A percentile compares a stretch with the other conserved stretches of the same genome.
These are phyloP conservation scores for Drepanosiphum platanoidis DNA, from an alignment of 2,888 invertebrate species.

Conservation along the genomic window DNA sequence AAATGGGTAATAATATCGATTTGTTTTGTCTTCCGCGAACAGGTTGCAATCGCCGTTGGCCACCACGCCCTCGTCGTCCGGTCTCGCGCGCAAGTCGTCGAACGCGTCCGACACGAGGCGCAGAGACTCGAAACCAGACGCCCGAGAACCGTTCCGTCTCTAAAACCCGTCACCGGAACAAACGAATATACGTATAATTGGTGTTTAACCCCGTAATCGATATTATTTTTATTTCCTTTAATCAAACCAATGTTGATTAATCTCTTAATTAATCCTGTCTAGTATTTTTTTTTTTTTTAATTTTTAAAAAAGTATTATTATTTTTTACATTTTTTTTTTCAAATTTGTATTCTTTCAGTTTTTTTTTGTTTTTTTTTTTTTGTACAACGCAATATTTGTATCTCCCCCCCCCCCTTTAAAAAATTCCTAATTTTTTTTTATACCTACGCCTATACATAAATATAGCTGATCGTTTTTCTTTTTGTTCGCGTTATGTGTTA, in stretches of 20 bases:
- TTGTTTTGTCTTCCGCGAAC: neutral
- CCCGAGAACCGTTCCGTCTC: slow-evolving; percentile 68
- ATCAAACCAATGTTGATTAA: slow-evolving; percentile 59
- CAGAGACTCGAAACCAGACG: slow-evolving; percentile 67
- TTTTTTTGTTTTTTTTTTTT: too few species aligned
- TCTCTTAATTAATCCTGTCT: slow-evolving; percentile 62
- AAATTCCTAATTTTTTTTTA: neutral
- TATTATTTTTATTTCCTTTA: slow-evolving; percentile 35
- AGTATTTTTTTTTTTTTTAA: slow-evolving; percentile 27
- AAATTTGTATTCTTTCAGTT: neutral
- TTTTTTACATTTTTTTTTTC: slow-evolving; percentile 27
- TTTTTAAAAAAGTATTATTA: slow-evolving; percentile 50
- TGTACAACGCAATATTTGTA: neutral
- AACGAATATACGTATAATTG: slow-evolving; percentile 9
- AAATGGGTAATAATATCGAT: neutral
- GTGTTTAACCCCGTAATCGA: slow-evolving; percentile 47
- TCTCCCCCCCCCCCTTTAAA: too few species aligned
- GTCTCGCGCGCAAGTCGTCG: slow-evolving; percentile 74
- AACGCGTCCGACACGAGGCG: slow-evolving; percentile 72
- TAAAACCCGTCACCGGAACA: slow-evolving; percentile 64
- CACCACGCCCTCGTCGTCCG: slow-evolving; percentile 10
- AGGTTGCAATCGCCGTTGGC: slow-evolving; percentile 54
- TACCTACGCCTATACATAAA: neutral
- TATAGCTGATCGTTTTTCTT: neutral
- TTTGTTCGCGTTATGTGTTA: neutral